Base-by-base conservation (phyloP, 2,113 vertebrate genomes). In the Hippocampus comes region DNA sequence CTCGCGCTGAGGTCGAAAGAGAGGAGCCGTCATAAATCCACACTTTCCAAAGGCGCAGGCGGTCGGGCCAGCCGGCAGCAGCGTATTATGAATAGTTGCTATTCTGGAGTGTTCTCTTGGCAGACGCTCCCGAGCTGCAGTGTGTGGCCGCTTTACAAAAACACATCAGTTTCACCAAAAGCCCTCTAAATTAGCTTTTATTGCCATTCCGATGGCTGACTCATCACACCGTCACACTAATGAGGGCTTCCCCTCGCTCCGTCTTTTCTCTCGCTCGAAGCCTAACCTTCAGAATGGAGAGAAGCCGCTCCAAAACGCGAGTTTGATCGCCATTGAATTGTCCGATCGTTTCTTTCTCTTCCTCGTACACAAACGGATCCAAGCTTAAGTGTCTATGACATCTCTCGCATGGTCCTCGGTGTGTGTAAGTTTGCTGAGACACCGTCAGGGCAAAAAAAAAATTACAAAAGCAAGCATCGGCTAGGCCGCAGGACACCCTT, bases 91-190 rank as follows among this genome's bases (percentile, higher is more conserved):
- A 85, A 86, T 85, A 76, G 66, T 77, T 74, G 72, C 76, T 79
- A 76, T 76, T 86, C 82, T 83, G 80, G 84, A 85, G 80, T 74
- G 83, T 75, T 83, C 72, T 86, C 83, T 83, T 89, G 86, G 82
- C 85, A 75, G 74, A 71, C 59, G 5, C 66, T 38, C 51, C 65
- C 71, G 25, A 56, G 75, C 74, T 78, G 72, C 74, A 68, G 76
- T 86, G 86, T 89, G 86, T 89, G 84, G 87, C 77, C 85, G 57
- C 75, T 63, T 82, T 80, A 67, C 72, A 77, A 74, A 84, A 86
- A 86, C 76, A 81, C 69, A 67, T 59, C 70, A 70, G 55, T 66
- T 86, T 77, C 61, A 78, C 76, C 71, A 75, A 81, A 76, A 66
- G 59, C 65, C 61, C 27, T 64, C 57, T 77, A 86, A 84, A 87